Evolutionary conservation across 2,113 vertebrate genomes (phyloP).

Genomic region (Sylvilagus bachmani): DNA sequence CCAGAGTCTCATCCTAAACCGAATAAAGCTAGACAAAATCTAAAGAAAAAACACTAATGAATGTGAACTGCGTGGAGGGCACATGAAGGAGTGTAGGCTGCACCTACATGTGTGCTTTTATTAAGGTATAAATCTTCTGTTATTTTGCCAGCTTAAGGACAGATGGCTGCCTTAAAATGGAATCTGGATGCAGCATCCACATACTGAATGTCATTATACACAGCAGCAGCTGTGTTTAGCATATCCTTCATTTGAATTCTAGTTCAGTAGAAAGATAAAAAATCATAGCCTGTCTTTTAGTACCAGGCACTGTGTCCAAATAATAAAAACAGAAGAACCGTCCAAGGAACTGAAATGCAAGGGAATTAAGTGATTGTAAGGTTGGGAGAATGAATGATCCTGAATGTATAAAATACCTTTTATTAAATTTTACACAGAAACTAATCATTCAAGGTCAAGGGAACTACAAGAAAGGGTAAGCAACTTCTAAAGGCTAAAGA

Average conservation of each 20-base stretch:
- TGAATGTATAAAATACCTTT: neutral
- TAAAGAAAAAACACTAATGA: constrained; percentile 60
- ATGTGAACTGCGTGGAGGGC: constrained; percentile 15
- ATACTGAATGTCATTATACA: constrained; percentile 76
- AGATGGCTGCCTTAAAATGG: constrained; percentile 83
- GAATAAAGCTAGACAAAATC: neutral
- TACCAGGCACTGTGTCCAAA: constrained; percentile 53
- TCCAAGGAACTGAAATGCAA: constrained; percentile 61
- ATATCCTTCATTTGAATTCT: constrained; percentile 81
- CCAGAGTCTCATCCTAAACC: neutral
- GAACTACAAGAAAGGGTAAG: neutral
- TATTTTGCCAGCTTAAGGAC: constrained; percentile 79
- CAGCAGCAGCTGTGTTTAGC: constrained; percentile 83
- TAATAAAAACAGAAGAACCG: constrained; percentile 68
- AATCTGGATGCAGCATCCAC: constrained; percentile 76
- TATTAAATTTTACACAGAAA: constrained; percentile 18
- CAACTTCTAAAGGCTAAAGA: neutral
- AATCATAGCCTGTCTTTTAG: constrained; percentile 75
- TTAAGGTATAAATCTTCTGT: constrained; percentile 82
- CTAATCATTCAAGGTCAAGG: neutral
- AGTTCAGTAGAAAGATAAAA: constrained; percentile 77
- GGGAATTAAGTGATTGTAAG: neutral
- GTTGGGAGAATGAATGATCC: neutral
- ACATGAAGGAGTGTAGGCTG: constrained; percentile 33
- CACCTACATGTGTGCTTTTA: constrained; percentile 68